Evolutionary conservation across 2,797 vertebrate species (phyloP).

Genomic region (Periophthalmus magnuspinnatus): DNA sequence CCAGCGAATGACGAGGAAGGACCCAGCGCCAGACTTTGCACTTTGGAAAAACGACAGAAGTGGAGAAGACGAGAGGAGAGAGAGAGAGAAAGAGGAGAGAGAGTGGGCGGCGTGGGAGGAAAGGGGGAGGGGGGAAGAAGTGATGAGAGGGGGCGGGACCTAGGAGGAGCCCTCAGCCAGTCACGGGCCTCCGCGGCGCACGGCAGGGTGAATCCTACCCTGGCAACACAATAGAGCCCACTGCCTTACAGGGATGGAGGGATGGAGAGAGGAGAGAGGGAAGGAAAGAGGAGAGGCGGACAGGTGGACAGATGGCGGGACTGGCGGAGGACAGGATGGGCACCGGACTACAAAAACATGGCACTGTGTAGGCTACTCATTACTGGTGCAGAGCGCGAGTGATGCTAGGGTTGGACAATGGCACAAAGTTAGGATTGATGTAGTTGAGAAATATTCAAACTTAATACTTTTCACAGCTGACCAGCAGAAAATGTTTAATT

Average conservation of each 20-base stretch:
- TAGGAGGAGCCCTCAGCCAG: conserved; percentile 60
- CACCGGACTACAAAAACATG: conserved; percentile 49
- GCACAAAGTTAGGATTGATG: neutral
- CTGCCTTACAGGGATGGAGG: conserved; percentile 21
- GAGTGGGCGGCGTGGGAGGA: conserved; percentile 39
- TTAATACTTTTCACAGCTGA: neutral
- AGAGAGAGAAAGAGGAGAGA: conserved; percentile 22
- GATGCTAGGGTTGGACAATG: neutral
- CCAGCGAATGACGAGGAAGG: conserved; percentile 29
- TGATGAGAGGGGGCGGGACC: conserved; percentile 52
- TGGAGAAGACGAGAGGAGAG: conserved; percentile 18
- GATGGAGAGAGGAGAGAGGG: conserved; percentile 35
- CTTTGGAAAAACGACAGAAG: conserved; percentile 45
- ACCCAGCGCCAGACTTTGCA: conserved; percentile 47
- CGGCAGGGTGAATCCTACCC: conserved; percentile 78
- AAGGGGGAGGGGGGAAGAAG: conserved; percentile 22
- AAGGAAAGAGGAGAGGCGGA: conserved; percentile 51
- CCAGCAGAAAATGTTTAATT: neutral
- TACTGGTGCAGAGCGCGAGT: neutral
- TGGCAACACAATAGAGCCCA: conserved; percentile 77
- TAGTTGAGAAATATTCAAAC: neutral
- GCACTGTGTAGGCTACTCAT: neutral
- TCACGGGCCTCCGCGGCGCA: conserved; percentile 63
- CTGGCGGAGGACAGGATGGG: conserved; percentile 73
- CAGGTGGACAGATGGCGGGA: conserved; percentile 79